phyloP scores from a whole-genome alignment of 2,113 vertebrate genomes.

The Apus apus region DNA sequence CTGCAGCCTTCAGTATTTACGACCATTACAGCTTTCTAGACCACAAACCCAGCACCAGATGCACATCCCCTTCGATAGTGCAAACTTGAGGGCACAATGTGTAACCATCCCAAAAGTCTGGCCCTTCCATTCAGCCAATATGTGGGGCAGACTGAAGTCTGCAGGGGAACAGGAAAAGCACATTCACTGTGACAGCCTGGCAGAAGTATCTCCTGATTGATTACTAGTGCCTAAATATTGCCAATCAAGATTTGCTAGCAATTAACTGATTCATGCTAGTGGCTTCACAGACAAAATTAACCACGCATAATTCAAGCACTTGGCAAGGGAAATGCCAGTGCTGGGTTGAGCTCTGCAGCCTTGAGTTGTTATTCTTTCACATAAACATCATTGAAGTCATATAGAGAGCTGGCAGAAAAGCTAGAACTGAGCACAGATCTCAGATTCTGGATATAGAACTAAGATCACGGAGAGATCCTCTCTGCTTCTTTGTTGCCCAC shows the following conservation, averaged over 20 bases:
- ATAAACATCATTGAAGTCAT: not conserved
- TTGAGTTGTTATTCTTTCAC: not conserved
- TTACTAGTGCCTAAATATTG: not conserved
- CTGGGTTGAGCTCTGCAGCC: not conserved
- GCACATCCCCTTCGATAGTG: rapidly evolving
- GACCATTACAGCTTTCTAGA: not conserved
- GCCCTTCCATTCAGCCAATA: not conserved
- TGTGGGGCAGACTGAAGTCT: not conserved
- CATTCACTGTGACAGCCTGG: not conserved
- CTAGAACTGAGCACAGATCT: not conserved
- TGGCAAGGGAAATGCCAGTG: not conserved
- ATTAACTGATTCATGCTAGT: not conserved
- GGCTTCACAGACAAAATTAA: not conserved
- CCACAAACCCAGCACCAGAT: not conserved
- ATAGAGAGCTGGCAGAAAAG: not conserved
- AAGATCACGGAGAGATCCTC: not conserved
- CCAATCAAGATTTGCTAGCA: not conserved
- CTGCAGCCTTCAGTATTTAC: not conserved
- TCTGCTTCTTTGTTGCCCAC: not conserved
- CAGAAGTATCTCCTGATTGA: not conserved
- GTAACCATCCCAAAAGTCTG: not conserved
- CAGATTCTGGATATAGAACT: not conserved
- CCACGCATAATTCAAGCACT: not conserved
- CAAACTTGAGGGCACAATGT: not conserved
- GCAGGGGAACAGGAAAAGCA: not conserved